Conservation (phyloP, 53 echinoderm and acorn worm genomes). For the Luidia sarsii region DNA sequence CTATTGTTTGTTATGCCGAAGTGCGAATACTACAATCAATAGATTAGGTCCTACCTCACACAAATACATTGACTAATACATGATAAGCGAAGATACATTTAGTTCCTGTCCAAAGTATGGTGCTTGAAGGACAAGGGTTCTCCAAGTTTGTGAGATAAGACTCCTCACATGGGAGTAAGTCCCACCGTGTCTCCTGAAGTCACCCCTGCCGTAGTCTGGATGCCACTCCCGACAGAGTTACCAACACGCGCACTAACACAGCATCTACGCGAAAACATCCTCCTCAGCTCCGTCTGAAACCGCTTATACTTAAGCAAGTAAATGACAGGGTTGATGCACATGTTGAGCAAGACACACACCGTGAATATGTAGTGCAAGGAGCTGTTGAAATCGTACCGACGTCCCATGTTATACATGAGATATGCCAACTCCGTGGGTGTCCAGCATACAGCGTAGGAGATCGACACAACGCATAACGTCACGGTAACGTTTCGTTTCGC, state of each 20-base stretch:
- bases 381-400: slow-evolving; percentile 75
- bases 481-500: slow-evolving; percentile 82
- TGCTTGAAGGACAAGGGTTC: no score
- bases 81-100: no score
- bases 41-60: no score
- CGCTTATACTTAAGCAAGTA: slow-evolving; percentile 88
- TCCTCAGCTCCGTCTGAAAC: slow-evolving; percentile 69
- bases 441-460: slow-evolving; percentile 89
- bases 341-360: slow-evolving; percentile 76
- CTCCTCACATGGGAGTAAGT: no score
- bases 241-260: not conserved
- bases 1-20: no score
- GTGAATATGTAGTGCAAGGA: slow-evolving; percentile 70
- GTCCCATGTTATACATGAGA: slow-evolving; percentile 77
- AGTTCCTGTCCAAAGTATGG: no score
- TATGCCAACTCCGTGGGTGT: slow-evolving; percentile 81
- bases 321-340: slow-evolving; percentile 86
- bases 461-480: slow-evolving; percentile 75
- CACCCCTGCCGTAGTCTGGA: no score
- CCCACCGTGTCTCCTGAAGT: no score
- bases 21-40: no score
- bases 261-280: slow-evolving; percentile 41
- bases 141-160: no score
- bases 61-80: no score
- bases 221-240: no score